Conservation (phyloP, 2,888 invertebrate genomes). For the Standfussiana lucernea region DNA sequence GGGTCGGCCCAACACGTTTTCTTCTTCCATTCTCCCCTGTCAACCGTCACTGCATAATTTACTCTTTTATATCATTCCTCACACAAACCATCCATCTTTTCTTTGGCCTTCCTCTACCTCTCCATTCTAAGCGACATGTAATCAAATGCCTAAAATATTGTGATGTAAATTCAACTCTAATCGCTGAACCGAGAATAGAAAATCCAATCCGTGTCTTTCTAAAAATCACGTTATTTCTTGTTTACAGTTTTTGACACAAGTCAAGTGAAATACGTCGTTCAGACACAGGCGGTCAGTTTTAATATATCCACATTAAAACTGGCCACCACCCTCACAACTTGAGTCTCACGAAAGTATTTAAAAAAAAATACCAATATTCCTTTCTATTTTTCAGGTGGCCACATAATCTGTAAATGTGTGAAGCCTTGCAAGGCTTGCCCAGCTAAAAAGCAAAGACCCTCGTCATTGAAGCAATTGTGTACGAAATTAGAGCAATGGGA, state of each 20-base stretch:
- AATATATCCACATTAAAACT: neutral
- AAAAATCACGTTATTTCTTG: neutral
- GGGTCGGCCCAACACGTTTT: too few species aligned
- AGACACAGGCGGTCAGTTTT: neutral
- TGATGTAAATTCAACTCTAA: neutral
- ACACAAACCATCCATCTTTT: too few species aligned
- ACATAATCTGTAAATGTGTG: neutral
- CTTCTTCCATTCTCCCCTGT: too few species aligned
- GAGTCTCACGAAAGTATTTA: neutral
- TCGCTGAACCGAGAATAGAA: neutral
- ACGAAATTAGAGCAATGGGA: constrained; percentile 30
- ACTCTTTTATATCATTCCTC: too few species aligned
- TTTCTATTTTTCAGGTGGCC: constrained; percentile 5
- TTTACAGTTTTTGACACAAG: neutral
- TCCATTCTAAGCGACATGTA: neutral
- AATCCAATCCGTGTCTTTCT: neutral
- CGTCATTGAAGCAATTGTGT: constrained; percentile 14
- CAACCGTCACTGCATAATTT: too few species aligned
- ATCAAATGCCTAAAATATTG: neutral
- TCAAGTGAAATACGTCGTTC: neutral
- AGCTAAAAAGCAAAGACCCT: neutral
- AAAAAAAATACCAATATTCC: neutral
- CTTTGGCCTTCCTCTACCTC: too few species aligned
- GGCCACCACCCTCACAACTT: neutral
- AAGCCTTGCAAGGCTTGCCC: neutral